phyloP scores from a whole-genome alignment of 2,797 vertebrate species.

The Rhinogobio ventralis region DNA sequence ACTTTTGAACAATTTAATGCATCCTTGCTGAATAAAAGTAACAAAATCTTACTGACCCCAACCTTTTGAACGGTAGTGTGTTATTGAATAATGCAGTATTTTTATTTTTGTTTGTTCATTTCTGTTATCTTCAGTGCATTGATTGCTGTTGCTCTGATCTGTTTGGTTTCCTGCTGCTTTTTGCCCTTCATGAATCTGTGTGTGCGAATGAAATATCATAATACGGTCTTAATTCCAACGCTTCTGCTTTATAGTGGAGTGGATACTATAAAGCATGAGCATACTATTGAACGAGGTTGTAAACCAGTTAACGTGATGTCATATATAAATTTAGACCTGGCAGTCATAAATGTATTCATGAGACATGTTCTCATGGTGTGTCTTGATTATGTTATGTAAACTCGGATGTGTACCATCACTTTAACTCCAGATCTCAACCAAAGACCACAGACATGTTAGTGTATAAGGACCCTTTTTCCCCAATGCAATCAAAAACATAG shows the following conservation, averaged over 20 bases:
- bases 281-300: neutral
- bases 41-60: neutral
- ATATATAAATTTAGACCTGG: neutral
- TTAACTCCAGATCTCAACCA: constrained; percentile 62
- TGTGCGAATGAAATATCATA: constrained; percentile 68
- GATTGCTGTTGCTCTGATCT: constrained; percentile 65
- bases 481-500: constrained; percentile 11
- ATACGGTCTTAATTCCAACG: neutral
- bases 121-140: constrained; percentile 67
- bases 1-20: neutral
- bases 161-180: constrained; percentile 62
- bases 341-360: neutral
- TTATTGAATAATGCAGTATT: constrained; percentile 56
- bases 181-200: constrained; percentile 61
- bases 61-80: constrained; percentile 19
- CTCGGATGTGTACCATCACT: neutral
- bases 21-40: constrained; percentile 2
- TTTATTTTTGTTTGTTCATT: constrained; percentile 57
- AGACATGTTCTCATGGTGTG: neutral
- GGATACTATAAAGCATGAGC: neutral
- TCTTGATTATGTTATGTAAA: neutral
- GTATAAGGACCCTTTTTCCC: neutral
- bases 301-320: neutral
- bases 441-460: constrained; percentile 56
- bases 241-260: neutral